Evolutionary conservation across 2,113 vertebrate species (phyloP).

Genomic region (Plecturocebus donacophilus): DNA sequence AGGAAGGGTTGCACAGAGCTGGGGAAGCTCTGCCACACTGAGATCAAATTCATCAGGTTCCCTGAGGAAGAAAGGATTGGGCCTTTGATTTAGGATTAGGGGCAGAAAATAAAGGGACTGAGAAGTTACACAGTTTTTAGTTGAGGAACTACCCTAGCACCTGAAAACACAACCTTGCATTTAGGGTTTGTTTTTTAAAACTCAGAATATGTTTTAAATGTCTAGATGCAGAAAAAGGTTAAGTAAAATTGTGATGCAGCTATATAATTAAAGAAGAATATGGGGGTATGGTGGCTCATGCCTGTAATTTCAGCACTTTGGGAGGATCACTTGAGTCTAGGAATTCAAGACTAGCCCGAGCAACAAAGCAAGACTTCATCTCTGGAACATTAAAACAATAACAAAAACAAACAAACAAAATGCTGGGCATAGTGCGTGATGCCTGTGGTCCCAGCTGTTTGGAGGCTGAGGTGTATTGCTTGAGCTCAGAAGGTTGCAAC

Average conservation of each 20-base stretch:
- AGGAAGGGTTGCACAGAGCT: background rate
- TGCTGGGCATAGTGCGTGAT: no score
- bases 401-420: no score
- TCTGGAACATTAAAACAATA: no score
- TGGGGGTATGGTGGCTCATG: no score
- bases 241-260: background rate
- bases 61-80: background rate
- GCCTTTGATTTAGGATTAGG: background rate
- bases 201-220: background rate
- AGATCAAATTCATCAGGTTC: background rate
- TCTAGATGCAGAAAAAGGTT: background rate
- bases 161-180: background rate
- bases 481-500: no score
- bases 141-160: background rate
- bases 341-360: no score
- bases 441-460: no score
- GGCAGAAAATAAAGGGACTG: background rate
- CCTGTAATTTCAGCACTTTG: no score
- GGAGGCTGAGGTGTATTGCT: no score
- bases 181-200: background rate
- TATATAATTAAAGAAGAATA: background rate
- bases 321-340: no score
- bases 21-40: background rate
- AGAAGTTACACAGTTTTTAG: background rate
- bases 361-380: no score